Base-by-base conservation (phyloP, 1,140 invertebrate species). In the Eciton burchellii region DNA sequence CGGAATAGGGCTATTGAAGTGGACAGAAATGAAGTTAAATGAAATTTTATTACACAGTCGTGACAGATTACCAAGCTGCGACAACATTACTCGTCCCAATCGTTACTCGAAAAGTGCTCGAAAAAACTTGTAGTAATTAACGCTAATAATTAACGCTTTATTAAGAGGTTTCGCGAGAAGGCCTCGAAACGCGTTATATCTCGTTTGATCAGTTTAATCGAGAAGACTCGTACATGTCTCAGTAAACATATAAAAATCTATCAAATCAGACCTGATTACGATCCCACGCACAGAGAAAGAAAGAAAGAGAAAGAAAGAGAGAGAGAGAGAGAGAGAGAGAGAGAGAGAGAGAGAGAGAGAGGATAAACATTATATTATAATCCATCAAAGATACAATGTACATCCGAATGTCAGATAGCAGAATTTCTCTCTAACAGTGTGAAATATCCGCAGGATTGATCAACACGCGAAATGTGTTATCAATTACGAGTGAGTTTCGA, bases 401-500 rank as follows among this genome's bases (percentile, higher is more conserved):
- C 4, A n/a, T 6, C 19, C 12, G 14, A 4, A 21, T 5, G 41
- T 71, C 0, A 14, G 35, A 72, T 57, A 43, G 43, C 24, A 1
- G 29, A 62, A 77, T 77, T 14, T 41, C 47, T 21, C 47, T 12
- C 14, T 14, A 41, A 26, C 41, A 56, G 24, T n/a, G 16, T 19
- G 21, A 68, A 68, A 77, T n/a, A 54, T 24, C 52, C 9, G 29
- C 2, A 11, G 68, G 47, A 74, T 62, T 62, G 54, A 79, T 26
- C 35, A 63, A 26, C 49, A 12, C n/a, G 41, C 16, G 12, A 79
- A 43, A 68, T 70, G 43, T 19, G 21, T 77, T 56, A 47, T 66
- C 74, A 77, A 45, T 77, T 77, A 68, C 24, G 24, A 16, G 29
- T 19, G 11, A 66, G 29, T 47, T 19, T 76, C 29, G 45, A 76